These are phyloP conservation scores for Elachura formosa DNA, from an alignment of 2,113 vertebrate species.

Conservation along the genomic window DNA sequence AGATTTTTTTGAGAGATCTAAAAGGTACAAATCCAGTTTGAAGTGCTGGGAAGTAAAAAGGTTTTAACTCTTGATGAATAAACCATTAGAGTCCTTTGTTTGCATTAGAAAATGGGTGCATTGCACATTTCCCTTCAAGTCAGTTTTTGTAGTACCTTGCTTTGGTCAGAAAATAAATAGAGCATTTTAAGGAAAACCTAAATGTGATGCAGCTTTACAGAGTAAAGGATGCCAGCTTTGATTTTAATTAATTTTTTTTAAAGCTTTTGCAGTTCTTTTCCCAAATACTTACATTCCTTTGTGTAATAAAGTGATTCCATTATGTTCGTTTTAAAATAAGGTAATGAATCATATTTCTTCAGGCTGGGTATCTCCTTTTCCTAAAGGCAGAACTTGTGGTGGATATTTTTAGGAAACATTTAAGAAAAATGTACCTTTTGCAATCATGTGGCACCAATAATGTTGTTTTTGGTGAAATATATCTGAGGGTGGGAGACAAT, in stretches of 20 bases:
- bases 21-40: constrained; percentile 56
- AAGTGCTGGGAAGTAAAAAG: constrained; percentile 18
- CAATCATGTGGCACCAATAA: neutral
- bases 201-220: constrained; percentile 6
- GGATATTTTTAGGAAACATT: neutral
- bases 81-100: constrained; percentile 64
- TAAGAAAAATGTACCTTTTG: neutral
- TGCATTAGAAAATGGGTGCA: constrained; percentile 27
- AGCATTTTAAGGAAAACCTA: constrained; percentile 14
- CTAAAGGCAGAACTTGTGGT: neutral
- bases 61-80: constrained; percentile 63
- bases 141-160: constrained; percentile 14
- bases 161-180: constrained; percentile 39
- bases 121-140: constrained; percentile 30
- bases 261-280: neutral
- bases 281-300: neutral
- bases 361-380: neutral
- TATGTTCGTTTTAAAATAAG: neutral
- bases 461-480: neutral
- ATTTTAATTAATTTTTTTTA: neutral
- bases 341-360: neutral
- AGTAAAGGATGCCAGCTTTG: neutral
- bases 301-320: neutral
- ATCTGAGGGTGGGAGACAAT: neutral
- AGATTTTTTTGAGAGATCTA: constrained; percentile 26